phyloP scores from a whole-genome alignment of 1,140 invertebrate genomes.

The Tachypleus tridentatus region DNA sequence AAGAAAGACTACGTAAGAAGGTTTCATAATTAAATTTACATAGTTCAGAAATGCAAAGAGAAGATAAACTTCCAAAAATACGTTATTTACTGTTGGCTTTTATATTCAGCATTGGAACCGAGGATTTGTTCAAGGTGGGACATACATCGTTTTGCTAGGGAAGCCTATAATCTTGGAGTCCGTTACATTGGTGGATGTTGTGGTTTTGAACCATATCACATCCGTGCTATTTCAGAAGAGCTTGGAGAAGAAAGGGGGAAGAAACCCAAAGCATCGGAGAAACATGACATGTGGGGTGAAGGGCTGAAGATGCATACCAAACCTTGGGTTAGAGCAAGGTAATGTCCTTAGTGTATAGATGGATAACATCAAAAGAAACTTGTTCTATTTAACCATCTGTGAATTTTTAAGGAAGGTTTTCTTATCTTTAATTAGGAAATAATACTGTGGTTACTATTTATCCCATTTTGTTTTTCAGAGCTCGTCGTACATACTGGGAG shows the following conservation, averaged over 20 bases:
- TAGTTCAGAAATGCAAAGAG: no score
- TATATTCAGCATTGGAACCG: conserved; percentile 31
- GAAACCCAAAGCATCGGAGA: conserved; percentile 29
- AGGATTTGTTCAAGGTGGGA: conserved; percentile 35
- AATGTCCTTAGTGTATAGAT: background rate
- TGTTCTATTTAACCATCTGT: no score
- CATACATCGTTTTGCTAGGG: conserved; percentile 34
- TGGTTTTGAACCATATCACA: conserved; percentile 37
- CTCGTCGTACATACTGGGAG: conserved; percentile 33
- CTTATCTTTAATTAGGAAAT: conserved; percentile 1
- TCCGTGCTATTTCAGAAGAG: conserved; percentile 35
- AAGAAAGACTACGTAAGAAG: no score
- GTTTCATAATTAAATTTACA: no score
- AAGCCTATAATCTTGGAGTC: conserved; percentile 35
- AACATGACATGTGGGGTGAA: conserved; percentile 34
- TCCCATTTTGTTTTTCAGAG: conserved; percentile 23
- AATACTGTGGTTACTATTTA: no score
- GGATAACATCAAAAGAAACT: no score
- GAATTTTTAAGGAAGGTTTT: background rate
- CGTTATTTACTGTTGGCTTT: background rate
- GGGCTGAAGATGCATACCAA: conserved; percentile 35
- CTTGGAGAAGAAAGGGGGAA: conserved; percentile 29
- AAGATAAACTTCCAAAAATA: no score
- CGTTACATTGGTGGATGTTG: conserved; percentile 37
- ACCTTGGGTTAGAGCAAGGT: conserved; percentile 37